Conservation (phyloP, 2,888 invertebrate species). For the Drosophila greeni region DNA sequence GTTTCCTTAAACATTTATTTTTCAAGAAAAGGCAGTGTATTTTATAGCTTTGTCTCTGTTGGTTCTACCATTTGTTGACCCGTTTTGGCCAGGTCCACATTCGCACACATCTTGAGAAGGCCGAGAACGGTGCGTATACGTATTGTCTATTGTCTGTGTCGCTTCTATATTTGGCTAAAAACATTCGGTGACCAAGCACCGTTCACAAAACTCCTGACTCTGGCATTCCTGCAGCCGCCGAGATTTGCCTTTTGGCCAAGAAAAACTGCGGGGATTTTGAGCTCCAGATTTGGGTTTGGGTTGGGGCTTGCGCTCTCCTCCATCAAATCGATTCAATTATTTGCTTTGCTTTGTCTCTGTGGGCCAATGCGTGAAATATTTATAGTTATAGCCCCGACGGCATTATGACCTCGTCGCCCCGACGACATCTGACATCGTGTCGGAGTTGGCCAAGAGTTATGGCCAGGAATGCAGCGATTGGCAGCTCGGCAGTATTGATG, state of each 20-base stretch:
- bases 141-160: constrained; percentile 62
- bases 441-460: constrained; percentile 49
- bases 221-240: constrained; percentile 47
- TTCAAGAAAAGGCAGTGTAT: not conserved
- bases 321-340: constrained; percentile 67
- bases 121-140: constrained; percentile 65
- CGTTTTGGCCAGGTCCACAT: constrained; percentile 35
- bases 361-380: constrained; percentile 63
- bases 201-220: constrained; percentile 34
- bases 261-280: constrained; percentile 6
- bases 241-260: constrained; percentile 62
- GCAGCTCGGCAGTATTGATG: constrained; percentile 27
- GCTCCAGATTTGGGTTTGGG: constrained; percentile 2
- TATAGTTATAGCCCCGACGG: constrained; percentile 62
- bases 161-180: constrained; percentile 60
- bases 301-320: constrained; percentile 26
- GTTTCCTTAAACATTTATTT: too few species aligned
- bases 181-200: constrained; percentile 62
- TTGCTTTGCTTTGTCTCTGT: constrained; percentile 59
- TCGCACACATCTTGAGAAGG: constrained; percentile 2
- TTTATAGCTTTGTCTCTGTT: not conserved
- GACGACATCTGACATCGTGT: constrained; percentile 53
- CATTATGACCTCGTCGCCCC: constrained; percentile 60
- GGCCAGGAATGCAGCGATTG: constrained; percentile 51
- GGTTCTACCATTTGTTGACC: constrained; percentile 41